Evolutionary conservation across 2,888 invertebrate genomes (phyloP).

Genomic region (Hedya salicella): DNA sequence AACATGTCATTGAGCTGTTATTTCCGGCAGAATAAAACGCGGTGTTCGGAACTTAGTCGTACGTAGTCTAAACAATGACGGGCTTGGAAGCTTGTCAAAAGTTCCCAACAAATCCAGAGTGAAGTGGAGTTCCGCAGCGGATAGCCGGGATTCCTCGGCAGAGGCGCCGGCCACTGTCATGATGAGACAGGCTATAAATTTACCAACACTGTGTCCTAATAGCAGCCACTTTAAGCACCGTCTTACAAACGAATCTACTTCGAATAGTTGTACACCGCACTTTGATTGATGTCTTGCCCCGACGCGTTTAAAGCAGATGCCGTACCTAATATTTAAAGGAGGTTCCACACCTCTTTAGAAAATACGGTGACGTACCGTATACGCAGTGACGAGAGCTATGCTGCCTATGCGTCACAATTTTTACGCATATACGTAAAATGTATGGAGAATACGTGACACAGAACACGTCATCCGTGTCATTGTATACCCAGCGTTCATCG

Average conservation of each 20-base stretch:
- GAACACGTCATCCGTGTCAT: too few species aligned
- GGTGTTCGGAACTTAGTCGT: conserved; percentile 55
- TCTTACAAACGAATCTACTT: conserved; percentile 42
- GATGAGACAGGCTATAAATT: conserved; percentile 51
- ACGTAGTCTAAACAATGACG: conserved; percentile 63
- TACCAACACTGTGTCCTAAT: conserved; percentile 42
- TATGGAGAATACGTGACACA: too few species aligned
- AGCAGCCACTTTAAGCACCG: conserved; percentile 44
- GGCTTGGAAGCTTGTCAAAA: conserved; percentile 67
- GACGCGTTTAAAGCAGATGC: conserved; percentile 51
- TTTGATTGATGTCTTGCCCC: conserved; percentile 57
- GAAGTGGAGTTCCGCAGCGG: conserved; percentile 46
- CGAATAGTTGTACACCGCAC: conserved; percentile 35
- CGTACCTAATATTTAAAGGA: conserved; percentile 24
- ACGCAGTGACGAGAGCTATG: too few species aligned
- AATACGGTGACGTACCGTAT: too few species aligned
- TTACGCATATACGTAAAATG: too few species aligned
- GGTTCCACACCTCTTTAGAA: too few species aligned
- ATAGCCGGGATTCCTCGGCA: conserved; percentile 52
- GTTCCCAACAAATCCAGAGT: conserved; percentile 60
- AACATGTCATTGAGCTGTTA: conserved; percentile 31
- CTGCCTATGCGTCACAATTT: too few species aligned
- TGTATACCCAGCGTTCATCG: too few species aligned
- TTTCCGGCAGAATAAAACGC: conserved; percentile 31
- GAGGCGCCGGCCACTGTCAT: conserved; percentile 47